These are phyloP conservation scores for Saccostrea glomerata DNA, from an alignment of 1,140 invertebrate genomes.

Conservation along the genomic window DNA sequence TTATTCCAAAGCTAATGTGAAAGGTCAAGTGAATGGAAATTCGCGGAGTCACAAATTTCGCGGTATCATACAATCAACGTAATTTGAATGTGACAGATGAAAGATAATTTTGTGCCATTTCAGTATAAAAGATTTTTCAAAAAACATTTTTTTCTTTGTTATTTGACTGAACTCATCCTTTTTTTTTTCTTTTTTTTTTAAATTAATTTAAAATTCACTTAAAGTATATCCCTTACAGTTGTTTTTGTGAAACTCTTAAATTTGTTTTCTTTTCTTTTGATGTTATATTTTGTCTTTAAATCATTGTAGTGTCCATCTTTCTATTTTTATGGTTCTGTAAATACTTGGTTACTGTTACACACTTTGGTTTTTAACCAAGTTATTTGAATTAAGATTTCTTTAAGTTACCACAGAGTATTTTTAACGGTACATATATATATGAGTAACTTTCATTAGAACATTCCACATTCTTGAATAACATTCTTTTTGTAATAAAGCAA, in stretches of 20 bases:
- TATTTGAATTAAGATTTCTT: not conserved
- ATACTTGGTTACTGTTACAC: no score
- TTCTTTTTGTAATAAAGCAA: not conserved
- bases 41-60: constrained; percentile 45
- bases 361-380: not conserved
- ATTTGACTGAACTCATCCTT: no score
- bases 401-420: not conserved
- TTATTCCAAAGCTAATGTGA: constrained; percentile 91
- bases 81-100: not conserved
- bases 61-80: constrained; percentile 39
- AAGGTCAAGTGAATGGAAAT: constrained; percentile 77
- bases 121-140: not conserved
- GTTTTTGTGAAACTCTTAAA: not conserved
- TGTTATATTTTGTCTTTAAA: not conserved
- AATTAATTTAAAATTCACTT: no score
- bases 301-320: not conserved
- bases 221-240: no score
- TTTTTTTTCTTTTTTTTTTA: no score
- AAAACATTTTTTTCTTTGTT: not conserved
- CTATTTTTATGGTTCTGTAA: no score
- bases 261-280: not conserved
- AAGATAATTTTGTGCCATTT: constrained; percentile 23
- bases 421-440: not conserved
- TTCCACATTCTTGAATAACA: not conserved
- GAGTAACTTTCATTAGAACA: not conserved